phyloP scores from a whole-genome alignment of 2,888 invertebrate genomes.

The Hemistola chrysoprasaria region DNA sequence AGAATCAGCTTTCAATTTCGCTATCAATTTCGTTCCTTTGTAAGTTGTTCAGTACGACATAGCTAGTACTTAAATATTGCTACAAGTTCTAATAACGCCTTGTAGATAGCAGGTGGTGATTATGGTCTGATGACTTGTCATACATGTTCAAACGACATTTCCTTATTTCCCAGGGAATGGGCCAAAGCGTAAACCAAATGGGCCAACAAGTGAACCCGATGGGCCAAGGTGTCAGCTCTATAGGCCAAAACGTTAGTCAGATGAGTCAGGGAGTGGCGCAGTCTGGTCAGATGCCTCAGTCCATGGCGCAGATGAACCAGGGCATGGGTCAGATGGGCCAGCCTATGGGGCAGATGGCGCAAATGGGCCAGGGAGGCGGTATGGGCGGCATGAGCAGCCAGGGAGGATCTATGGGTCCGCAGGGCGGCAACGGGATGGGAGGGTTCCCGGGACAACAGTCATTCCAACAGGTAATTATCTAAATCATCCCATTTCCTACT shows the following conservation, averaged over 20 bases:
- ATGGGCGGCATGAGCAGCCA: constrained; percentile 78
- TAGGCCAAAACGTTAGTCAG: constrained; percentile 71
- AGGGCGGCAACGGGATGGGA: constrained; percentile 72
- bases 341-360: constrained; percentile 80
- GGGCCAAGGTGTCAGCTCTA: constrained; percentile 69
- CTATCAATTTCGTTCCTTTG: too few relatives aligned
- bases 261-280: constrained; percentile 77
- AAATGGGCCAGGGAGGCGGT: constrained; percentile 72
- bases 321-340: constrained; percentile 75
- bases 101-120: too few relatives aligned
- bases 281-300: constrained; percentile 66
- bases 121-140: too few relatives aligned
- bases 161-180: constrained; percentile 76
- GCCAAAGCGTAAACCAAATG: constrained; percentile 75
- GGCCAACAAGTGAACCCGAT: constrained; percentile 75
- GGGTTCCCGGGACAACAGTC: constrained; percentile 79
- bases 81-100: too few relatives aligned
- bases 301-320: constrained; percentile 72
- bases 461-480: constrained; percentile 70
- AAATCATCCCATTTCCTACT: neutral
- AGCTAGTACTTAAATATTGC: too few relatives aligned
- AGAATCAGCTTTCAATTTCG: too few relatives aligned
- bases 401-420: constrained; percentile 73
- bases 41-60: too few relatives aligned
- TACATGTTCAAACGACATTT: too few relatives aligned